phyloP scores from a whole-genome alignment of 2,113 vertebrate genomes.

The Phylloscopus trochiloides region DNA sequence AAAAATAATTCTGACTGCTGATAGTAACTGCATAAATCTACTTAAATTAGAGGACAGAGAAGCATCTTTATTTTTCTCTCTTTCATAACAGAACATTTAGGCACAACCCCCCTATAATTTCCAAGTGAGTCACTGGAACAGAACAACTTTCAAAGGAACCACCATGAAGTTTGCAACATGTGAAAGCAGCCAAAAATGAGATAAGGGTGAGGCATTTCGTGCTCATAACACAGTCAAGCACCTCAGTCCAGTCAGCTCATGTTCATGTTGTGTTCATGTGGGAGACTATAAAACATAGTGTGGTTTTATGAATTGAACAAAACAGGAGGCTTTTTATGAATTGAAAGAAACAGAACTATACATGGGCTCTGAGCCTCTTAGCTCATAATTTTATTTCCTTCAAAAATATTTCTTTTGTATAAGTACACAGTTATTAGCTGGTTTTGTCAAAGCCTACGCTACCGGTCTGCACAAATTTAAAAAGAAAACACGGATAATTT shows the following conservation, averaged over 20 bases:
- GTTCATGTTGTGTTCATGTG: background rate
- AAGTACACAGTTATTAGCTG: background rate
- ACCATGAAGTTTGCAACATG: background rate
- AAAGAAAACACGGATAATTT: background rate
- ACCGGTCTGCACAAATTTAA: background rate
- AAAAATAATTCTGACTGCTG: background rate
- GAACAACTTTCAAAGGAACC: constrained; percentile 31
- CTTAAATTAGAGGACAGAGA: background rate
- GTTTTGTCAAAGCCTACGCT: background rate
- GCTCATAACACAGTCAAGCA: background rate
- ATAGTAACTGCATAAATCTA: background rate
- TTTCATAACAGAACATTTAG: background rate
- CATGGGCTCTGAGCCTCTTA: background rate
- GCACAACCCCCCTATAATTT: background rate
- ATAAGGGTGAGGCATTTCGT: background rate
- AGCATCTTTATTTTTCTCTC: background rate
- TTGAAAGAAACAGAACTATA: background rate
- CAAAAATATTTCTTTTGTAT: background rate
- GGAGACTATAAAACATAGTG: background rate
- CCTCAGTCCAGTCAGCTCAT: background rate
- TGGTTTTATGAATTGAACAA: background rate
- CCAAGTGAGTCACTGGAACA: constrained; percentile 23
- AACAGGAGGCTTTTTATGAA: background rate
- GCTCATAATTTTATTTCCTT: background rate
- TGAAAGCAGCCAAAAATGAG: constrained; percentile 12